Evolutionary conservation across 2,888 invertebrate species (phyloP), one percentile per base, ranked within the genome.

Genomic region (Isoperla grammatica): DNA sequence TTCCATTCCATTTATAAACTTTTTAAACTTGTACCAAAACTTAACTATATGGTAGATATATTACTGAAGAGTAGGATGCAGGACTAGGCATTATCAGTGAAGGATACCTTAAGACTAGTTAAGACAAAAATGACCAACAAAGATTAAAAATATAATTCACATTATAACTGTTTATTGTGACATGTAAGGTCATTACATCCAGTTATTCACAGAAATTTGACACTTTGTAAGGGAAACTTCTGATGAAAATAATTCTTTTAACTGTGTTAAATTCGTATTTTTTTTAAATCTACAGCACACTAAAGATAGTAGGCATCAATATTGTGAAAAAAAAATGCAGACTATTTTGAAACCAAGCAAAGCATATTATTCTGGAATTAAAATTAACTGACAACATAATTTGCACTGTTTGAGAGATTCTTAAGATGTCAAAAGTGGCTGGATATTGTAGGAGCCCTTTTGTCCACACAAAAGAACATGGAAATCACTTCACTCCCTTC

Each of bases 131-230:
- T 49, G 43, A 42, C 42, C 50, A 56, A 60, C 48, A 53, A 58
- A 23, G 56, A 67, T 73, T 73, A 74, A 71, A 74, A 71, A 72
- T 74, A 75, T 79, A 79, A 79, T 80, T 80, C 80, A 80, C 80
- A 80, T 80, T n/a, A 81, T 80, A 81, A 81, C 80, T 80, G 80
- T 80, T 81, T 80, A 81, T 81, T 80, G 79, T 80, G 80, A 80
- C 80, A 80, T 74, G 73, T 73, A 74, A 61, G 59, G 54, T 61
- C 62, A 60, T 59, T 75, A 75, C 75, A 75, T 74, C 74, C 73
- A 74, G 73, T 74, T 73, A 73, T 74, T 75, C 74, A 75, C 73
- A 75, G 74, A 74, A 74, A 73, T 74, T 74, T 73, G 73, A 74
- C 73, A 75, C 72, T 72, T 74, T 71, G 71, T 74, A 73, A 73